A percentile compares a stretch with the other conserved stretches of the same genome.
These are phyloP conservation scores for Tichodroma muraria DNA, from an alignment of 2,113 vertebrate species.

Conservation along the genomic window DNA sequence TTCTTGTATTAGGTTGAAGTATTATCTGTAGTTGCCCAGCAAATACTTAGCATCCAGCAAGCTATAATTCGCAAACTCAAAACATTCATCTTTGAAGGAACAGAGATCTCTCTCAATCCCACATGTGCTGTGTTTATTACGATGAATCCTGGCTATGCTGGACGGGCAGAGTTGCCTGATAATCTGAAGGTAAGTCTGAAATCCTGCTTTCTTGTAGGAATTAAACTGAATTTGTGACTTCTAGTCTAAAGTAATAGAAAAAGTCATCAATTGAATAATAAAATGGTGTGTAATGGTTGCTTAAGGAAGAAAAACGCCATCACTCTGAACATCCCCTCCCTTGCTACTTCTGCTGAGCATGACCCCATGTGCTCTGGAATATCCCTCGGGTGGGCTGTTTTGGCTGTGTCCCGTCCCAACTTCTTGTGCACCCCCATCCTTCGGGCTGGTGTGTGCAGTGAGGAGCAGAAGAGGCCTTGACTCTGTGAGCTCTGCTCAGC, in stretches of 20 bases:
- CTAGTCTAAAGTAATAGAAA: not conserved
- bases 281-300: not conserved
- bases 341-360: not conserved
- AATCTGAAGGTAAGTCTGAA: constrained; percentile 84
- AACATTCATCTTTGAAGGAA: constrained; percentile 88
- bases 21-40: constrained; percentile 91
- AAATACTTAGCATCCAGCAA: constrained; percentile 91
- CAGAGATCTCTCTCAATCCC: constrained; percentile 86
- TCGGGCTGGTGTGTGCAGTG: not conserved
- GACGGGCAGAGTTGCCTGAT: constrained; percentile 88
- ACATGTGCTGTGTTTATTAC: constrained; percentile 92
- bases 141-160: constrained; percentile 95
- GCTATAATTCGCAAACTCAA: constrained; percentile 81
- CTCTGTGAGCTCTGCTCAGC: not conserved
- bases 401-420: not conserved
- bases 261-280: not conserved
- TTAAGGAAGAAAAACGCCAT: not conserved
- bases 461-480: not conserved
- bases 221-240: not conserved
- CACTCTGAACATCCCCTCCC: not conserved
- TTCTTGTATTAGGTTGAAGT: constrained; percentile 83
- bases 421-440: not conserved
- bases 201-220: not conserved
- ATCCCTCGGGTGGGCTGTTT: not conserved
- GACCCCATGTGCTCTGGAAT: not conserved